Conservation (phyloP, 1,140 invertebrate species). For the Rhagoletis zephyria region DNA sequence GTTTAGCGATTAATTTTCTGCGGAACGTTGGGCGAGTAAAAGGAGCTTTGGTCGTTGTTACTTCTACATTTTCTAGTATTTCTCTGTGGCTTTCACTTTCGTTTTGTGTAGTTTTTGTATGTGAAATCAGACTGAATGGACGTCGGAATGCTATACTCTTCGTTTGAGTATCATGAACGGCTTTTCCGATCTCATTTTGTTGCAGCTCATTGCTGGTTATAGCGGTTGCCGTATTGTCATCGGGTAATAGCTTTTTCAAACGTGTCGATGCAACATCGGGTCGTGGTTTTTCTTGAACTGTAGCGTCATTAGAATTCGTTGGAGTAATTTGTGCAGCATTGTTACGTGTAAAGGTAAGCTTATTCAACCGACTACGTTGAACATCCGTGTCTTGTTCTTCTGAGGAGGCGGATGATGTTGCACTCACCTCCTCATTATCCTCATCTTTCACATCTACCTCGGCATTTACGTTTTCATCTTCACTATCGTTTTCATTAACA, state of each 20-base stretch:
- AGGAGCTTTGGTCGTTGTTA: slow-evolving; percentile 52
- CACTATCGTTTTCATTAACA: slow-evolving; percentile 59
- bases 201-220: background rate
- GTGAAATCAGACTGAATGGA: background rate
- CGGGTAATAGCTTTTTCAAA: background rate
- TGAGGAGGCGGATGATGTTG: slow-evolving; percentile 59
- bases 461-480: slow-evolving; percentile 64
- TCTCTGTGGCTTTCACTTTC: background rate
- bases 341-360: slow-evolving; percentile 58
- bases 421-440: slow-evolving; percentile 74
- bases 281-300: slow-evolving; percentile 4
- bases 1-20: slow-evolving; percentile 66
- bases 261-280: background rate
- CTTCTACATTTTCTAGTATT: background rate
- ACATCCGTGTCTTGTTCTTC: slow-evolving; percentile 63
- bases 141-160: background rate
- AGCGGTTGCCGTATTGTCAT: background rate
- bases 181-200: background rate
- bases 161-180: background rate
- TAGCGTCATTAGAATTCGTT: background rate
- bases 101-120: background rate
- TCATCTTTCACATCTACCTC: slow-evolving; percentile 66
- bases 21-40: slow-evolving; percentile 62
- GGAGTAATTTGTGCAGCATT: background rate
- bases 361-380: slow-evolving; percentile 63